Conservation (phyloP, 2,113 vertebrate genomes). For the Hippolais icterina region DNA sequence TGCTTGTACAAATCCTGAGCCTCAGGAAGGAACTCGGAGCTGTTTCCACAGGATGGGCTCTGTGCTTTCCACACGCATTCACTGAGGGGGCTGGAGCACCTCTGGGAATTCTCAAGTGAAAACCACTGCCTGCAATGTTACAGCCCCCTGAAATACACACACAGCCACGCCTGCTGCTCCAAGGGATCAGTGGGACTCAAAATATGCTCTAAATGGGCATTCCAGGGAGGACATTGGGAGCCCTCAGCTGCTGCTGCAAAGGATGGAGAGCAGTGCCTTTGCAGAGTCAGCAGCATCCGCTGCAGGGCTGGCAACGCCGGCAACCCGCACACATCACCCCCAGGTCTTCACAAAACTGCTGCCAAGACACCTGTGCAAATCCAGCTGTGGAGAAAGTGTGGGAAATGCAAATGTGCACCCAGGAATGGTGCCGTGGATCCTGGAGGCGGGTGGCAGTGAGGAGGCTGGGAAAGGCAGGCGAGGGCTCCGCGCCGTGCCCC, state of each 20-base stretch:
- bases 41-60: rapidly evolving
- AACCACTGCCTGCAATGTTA: background rate
- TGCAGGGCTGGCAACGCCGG: background rate
- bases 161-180: rapidly evolving
- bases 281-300: rapidly evolving
- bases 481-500: rapidly evolving
- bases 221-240: background rate
- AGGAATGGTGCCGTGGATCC: rapidly evolving
- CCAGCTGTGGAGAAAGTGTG: background rate
- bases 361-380: background rate
- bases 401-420: rapidly evolving
- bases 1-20: background rate
- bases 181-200: background rate
- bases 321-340: rapidly evolving
- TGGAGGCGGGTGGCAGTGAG: background rate
- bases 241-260: background rate
- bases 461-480: background rate
- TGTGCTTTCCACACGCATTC: rapidly evolving
- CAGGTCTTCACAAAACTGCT: background rate
- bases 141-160: background rate
- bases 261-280: background rate
- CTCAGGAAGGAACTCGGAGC: background rate
- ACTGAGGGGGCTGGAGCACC: background rate
- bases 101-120: background rate
- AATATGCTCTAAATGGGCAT: rapidly evolving